Percentiles rank a stretch among this genome's conserved stretches.
phyloP scores from a whole-genome alignment of 2,888 invertebrate species.

The Neoaliturus tenellus region DNA sequence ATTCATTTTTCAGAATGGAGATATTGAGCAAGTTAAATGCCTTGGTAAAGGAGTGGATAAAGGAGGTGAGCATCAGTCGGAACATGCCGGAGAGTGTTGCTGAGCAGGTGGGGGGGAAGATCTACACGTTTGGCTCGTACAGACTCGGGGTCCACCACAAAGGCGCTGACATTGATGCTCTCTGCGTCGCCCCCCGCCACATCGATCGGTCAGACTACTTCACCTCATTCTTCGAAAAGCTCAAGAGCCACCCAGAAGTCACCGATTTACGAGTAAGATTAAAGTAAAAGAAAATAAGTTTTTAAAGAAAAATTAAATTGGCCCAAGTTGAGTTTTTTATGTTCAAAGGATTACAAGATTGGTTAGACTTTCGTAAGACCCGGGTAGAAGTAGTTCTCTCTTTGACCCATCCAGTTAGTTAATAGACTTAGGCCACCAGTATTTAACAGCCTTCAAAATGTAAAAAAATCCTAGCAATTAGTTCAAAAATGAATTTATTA shows the following conservation, averaged over 20 bases:
- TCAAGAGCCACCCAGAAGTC: conserved; percentile 91
- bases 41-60: conserved; percentile 96
- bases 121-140: conserved; percentile 99
- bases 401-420: too few species aligned
- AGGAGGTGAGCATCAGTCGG: conserved; percentile 88
- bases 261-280: conserved; percentile 83
- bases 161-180: conserved; percentile 99
- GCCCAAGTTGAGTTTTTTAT: too few species aligned
- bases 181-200: conserved; percentile 98
- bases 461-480: too few species aligned
- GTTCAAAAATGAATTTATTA: too few species aligned
- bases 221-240: conserved; percentile 92
- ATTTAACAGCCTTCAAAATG: too few species aligned
- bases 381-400: too few species aligned
- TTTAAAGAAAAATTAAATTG: too few species aligned
- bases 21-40: conserved; percentile 87
- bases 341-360: too few species aligned
- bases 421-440: too few species aligned
- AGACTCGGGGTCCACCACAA: conserved; percentile 96
- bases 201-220: conserved; percentile 97
- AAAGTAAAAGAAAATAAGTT: too few species aligned
- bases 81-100: conserved; percentile 96
- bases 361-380: too few species aligned
- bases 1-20: conserved; percentile 72
- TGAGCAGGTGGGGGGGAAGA: conserved; percentile 96